phyloP scores from a whole-genome alignment of 2,797 vertebrate species.

The Cyprinodon diabolis region DNA sequence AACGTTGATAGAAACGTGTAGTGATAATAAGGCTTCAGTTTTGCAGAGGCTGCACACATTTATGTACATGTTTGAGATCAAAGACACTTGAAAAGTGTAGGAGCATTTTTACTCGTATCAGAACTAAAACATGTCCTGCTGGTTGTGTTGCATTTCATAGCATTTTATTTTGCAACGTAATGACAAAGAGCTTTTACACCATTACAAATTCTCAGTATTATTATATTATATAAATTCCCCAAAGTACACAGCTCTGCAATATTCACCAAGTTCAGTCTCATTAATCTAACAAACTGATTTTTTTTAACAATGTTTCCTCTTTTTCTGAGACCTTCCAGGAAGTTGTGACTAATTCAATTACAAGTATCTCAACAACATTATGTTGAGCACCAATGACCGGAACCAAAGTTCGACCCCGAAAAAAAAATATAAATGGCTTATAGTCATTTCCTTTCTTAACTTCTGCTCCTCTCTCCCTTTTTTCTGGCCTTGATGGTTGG shows the following conservation, averaged over 20 bases:
- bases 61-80: neutral
- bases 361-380: conserved; percentile 14
- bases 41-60: neutral
- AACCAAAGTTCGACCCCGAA: conserved; percentile 61
- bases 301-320: conserved; percentile 23
- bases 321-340: no score
- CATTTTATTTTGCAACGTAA: conserved; percentile 8
- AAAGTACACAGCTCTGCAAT: neutral
- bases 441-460: conserved; percentile 47
- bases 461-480: conserved; percentile 25
- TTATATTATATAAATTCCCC: conserved; percentile 4
- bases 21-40: neutral
- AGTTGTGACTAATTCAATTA: conserved; percentile 5
- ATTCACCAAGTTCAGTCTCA: conserved; percentile 14
- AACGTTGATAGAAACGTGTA: no score
- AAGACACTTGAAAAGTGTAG: neutral
- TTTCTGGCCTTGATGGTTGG: conserved; percentile 35
- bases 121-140: neutral
- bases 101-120: neutral
- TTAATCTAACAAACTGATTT: conserved; percentile 15
- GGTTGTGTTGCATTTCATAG: neutral
- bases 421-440: conserved; percentile 74
- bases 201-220: neutral
- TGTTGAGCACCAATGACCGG: conserved; percentile 46
- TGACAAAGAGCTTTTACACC: neutral